These are phyloP conservation scores for Xerus inauris DNA, from an alignment of 2,113 vertebrate genomes.

Conservation along the genomic window DNA sequence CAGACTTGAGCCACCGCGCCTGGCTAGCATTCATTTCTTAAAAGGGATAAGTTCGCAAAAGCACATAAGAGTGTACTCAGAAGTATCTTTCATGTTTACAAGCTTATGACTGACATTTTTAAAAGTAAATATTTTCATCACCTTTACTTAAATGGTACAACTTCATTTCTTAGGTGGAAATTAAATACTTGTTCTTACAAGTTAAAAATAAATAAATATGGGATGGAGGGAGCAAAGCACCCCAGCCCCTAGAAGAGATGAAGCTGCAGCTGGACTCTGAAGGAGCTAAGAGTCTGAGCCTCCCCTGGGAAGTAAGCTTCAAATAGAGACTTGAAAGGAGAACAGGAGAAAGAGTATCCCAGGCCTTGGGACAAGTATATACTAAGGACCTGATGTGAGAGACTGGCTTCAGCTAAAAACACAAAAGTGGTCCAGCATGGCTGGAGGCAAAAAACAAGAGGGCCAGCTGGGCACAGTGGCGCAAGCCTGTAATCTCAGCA, in stretches of 20 bases:
- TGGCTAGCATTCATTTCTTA: background rate
- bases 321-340: background rate
- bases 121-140: constrained; percentile 4
- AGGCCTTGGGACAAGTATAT: background rate
- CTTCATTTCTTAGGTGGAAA: constrained; percentile 23
- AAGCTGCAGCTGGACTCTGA: background rate
- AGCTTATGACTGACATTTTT: background rate
- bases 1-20: too few species aligned
- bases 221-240: background rate
- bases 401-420: background rate
- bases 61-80: background rate
- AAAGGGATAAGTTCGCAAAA: background rate
- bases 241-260: background rate
- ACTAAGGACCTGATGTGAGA: background rate
- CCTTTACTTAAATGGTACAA: background rate
- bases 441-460: background rate
- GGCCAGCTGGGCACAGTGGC: too few species aligned
- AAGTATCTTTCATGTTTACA: constrained; percentile 35
- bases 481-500: too few species aligned
- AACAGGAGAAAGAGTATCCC: background rate
- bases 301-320: background rate
- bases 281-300: background rate
- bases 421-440: background rate
- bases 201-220: background rate
- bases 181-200: constrained; percentile 7